Evolutionary conservation across 2,888 invertebrate species (phyloP), one percentile per base, ranked within the genome.

Genomic region (Criorhina ranunculi): DNA sequence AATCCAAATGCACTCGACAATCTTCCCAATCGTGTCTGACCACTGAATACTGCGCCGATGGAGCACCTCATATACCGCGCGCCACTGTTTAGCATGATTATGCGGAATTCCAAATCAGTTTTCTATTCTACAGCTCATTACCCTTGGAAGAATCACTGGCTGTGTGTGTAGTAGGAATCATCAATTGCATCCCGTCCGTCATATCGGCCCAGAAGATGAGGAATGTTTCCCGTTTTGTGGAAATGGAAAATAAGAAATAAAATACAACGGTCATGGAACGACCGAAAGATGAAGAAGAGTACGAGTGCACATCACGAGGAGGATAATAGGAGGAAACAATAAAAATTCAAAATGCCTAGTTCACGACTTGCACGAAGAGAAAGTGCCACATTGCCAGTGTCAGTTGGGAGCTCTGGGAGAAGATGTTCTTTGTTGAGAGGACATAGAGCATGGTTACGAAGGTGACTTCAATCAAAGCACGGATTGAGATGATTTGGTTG

Each of bases 331-430:
- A 76, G 75, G 79, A 75, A 85, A 76, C 59, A 76, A 85, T 76
- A 76, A 80, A 85, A 62, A 53, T 55, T 76, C 40, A 53, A 80
- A 80, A 80, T 85, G 80, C 75, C 75, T 76, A 79, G 79, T 85
- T 80, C 85, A 85, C 85, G 85, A 80, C 53, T n/a, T 66, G 79
- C 85, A 85, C 85, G 85, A 85, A 85, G 85, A 85, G 85, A 85
- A 85, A 85, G 85, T 80, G 79, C 83, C 51, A 67, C 60, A 49
- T 49, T 49, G 40, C 31, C 55, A 62, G 53, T 51, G 40, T 60
- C 15, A 53, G 60, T 40, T 29, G 12, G 24, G 57, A 15, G 62
- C 73, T 57, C 24, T 24, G 24, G 59, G 24, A 49, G 73, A 75
- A 75, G 75, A 33, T 44, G 60, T 80, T 80, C 80, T 80, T 80